These are phyloP conservation scores for Drosophila maculinotata DNA, from an alignment of 2,888 invertebrate species.

Conservation along the genomic window DNA sequence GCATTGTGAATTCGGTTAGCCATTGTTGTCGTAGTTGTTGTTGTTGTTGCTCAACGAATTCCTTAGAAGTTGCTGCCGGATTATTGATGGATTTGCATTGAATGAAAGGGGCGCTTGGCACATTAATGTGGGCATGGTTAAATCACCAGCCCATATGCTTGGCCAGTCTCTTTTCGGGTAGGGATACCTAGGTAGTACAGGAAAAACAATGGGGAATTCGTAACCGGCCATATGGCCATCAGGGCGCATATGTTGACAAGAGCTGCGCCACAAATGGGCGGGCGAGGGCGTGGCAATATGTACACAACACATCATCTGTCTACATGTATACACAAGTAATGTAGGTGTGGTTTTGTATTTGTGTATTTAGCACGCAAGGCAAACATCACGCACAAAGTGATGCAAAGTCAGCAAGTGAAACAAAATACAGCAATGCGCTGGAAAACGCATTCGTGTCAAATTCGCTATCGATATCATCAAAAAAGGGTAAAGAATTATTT, in stretches of 20 bases:
- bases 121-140: slow-evolving; percentile 5
- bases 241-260: slow-evolving; percentile 24
- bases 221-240: slow-evolving; percentile 43
- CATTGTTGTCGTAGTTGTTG: background rate
- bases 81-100: slow-evolving; percentile 29
- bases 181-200: slow-evolving; percentile 14
- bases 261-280: background rate
- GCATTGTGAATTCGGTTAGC: slow-evolving; percentile 2
- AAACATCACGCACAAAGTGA: slow-evolving; percentile 24
- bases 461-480: too few relatives aligned
- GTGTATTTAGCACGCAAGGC: slow-evolving; percentile 11
- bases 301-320: background rate
- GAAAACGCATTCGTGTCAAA: slow-evolving; percentile 7
- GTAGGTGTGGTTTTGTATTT: background rate
- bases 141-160: background rate
- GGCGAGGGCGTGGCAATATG: slow-evolving; percentile 6
- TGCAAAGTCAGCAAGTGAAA: slow-evolving; percentile 6
- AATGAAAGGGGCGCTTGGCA: background rate
- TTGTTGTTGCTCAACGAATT: background rate
- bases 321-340: background rate
- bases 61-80: background rate
- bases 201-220: slow-evolving; percentile 16
- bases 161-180: slow-evolving; percentile 1
- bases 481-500: too few relatives aligned
- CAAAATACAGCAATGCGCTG: background rate